A percentile compares a stretch with the other conserved stretches of the same genome.
These are phyloP conservation scores for Sparus aurata DNA, from an alignment of 2,797 vertebrate genomes.

Conservation along the genomic window DNA sequence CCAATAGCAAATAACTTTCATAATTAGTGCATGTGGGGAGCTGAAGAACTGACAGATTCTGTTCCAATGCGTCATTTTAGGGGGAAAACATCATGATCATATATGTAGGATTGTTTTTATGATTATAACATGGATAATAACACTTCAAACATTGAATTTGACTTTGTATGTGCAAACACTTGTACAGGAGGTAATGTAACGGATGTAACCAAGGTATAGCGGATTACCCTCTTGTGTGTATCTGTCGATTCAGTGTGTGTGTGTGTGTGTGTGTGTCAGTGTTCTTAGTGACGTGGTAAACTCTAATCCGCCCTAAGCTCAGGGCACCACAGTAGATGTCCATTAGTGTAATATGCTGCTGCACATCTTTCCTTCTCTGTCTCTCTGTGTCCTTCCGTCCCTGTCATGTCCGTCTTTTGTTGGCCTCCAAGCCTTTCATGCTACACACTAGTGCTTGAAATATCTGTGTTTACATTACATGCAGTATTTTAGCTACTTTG, in stretches of 20 bases:
- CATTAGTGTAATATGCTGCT: conserved; percentile 77
- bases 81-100: accelerated
- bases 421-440: not conserved
- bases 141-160: conserved; percentile 3
- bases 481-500: conserved; percentile 11
- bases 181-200: conserved; percentile 9
- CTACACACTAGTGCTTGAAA: not conserved
- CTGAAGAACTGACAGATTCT: not conserved
- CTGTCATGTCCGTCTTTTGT: not conserved
- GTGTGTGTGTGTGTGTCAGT: conserved; percentile 42
- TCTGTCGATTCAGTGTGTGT: conserved; percentile 42
- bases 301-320: conserved; percentile 79
- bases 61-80: not conserved
- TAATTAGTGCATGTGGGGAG: not conserved
- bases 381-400: conserved; percentile 38
- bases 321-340: conserved; percentile 70
- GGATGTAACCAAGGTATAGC: conserved; percentile 48
- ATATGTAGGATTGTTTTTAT: not conserved
- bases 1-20: not conserved
- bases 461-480: not conserved
- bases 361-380: conserved; percentile 54
- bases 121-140: not conserved
- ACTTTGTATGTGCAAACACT: conserved; percentile 2
- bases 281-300: conserved; percentile 75
- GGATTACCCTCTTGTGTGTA: conserved; percentile 61